Evolutionary conservation across 2,888 invertebrate species (phyloP), one percentile per base, ranked within the genome.

Genomic region (Drosophila subsilvestris): DNA sequence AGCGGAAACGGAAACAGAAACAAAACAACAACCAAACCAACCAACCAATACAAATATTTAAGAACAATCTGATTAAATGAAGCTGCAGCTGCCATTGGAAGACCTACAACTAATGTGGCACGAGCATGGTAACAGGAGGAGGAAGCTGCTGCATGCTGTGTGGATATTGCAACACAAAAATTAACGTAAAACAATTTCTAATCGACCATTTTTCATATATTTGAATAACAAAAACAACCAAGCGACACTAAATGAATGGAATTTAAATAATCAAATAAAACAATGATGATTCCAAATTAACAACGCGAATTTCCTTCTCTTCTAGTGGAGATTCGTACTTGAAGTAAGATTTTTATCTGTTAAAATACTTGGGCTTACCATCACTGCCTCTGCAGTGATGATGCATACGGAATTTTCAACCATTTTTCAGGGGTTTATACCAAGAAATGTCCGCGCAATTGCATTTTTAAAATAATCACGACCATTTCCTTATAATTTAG

Each of bases 141-240:
- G 22, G 49, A 27, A 50, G 44, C 57, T 53, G 53, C 63, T 58
- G 59, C 37, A 50, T 48, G 59, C 59, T 55, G 44, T 55, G 37
- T 62, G 44, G 27, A 61, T 60, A 57, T 66, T 67, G 63, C 74
- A 71, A 77, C 45, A 55, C 55, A 51, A n/a, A 63, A 63, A 61
- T 43, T 50, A 71, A 59, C 58, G 48, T 59, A 74, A 75, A 78
- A 53, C 63, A 75, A 80, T 79, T 83, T 83, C 85, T 83, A 79
- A 83, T 84, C 81, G 86, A 83, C 75, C 75, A 86, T 86, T 83
- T 85, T 83, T 81, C 84, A 77, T 80, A 76, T 84, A 86, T 75
- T 80, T 86, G 79, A 86, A 80, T 86, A 85, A 79, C 76, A 83
- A 75, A 63, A 27, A 22, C 60, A 59, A 60, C 47, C 57, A 69